Percentiles rank a stretch among this genome's conserved stretches.
phyloP scores from a whole-genome alignment of 35 echinoderm and acorn worm species.

The Apostichopus japonicus region DNA sequence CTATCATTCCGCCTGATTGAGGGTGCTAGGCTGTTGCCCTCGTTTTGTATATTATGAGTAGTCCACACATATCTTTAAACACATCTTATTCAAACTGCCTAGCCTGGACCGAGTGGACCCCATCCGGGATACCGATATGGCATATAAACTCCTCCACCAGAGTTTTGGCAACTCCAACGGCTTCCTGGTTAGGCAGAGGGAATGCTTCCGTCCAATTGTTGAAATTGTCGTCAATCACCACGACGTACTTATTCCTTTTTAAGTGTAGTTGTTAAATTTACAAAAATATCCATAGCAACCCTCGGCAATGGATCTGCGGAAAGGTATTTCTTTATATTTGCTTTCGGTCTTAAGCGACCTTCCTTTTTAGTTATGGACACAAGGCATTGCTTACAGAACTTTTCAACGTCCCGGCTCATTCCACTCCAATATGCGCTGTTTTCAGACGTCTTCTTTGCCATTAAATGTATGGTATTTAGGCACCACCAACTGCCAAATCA shows the following conservation, averaged over 20 bases:
- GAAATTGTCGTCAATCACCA: constrained; percentile 45
- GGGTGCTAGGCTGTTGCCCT: not conserved
- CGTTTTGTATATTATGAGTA: not conserved
- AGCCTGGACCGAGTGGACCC: not conserved
- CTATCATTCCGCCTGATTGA: not conserved
- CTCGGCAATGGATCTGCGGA: too few species aligned
- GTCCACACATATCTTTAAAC: too few species aligned
- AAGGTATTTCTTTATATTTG: not conserved
- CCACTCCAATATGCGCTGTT: constrained; percentile 57
- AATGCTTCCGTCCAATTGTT: constrained; percentile 59
- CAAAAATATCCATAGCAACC: too few species aligned
- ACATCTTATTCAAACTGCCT: not conserved
- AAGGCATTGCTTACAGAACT: constrained; percentile 16
- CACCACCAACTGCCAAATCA: not conserved
- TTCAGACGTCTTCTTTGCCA: constrained; percentile 22
- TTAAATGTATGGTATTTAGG: constrained; percentile 4
- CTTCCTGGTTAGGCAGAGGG: constrained; percentile 61
- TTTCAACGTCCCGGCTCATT: not conserved
- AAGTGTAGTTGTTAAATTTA: constrained; percentile 10
- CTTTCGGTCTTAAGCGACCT: not conserved
- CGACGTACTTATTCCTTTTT: constrained; percentile 44
- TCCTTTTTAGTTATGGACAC: constrained; percentile 8
- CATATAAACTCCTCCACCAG: constrained; percentile 60
- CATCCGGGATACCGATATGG: constrained; percentile 31
- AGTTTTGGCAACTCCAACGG: constrained; percentile 22